Conservation (phyloP, 2,113 vertebrate genomes). For the Lethenteron camtschaticum region DNA sequence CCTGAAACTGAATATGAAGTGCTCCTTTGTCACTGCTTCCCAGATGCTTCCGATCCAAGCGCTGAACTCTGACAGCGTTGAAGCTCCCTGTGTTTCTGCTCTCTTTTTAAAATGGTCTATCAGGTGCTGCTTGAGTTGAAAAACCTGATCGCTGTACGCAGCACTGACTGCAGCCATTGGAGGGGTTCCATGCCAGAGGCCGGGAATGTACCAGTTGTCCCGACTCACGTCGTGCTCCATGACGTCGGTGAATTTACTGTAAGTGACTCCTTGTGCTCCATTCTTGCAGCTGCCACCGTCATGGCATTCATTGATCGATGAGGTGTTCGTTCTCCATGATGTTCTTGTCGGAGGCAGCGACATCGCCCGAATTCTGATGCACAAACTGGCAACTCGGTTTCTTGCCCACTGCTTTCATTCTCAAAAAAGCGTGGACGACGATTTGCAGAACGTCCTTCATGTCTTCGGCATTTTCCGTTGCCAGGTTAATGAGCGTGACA, state of each 20-base stretch:
- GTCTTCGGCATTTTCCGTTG: conserved; percentile 15
- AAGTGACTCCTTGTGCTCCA: conserved; percentile 6
- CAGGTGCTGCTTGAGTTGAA: conserved; percentile 22
- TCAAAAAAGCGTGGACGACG: conserved; percentile 31
- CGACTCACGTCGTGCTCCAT: conserved; percentile 21
- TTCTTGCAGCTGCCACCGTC: conserved; percentile 16
- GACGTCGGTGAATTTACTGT: conserved; percentile 20
- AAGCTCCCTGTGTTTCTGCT: neutral
- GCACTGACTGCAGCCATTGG: conserved; percentile 26
- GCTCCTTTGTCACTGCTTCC: conserved; percentile 20
- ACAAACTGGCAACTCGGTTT: conserved; percentile 19
- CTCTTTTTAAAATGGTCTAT: conserved; percentile 13
- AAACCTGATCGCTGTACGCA: conserved; percentile 21
- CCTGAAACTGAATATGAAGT: conserved; percentile 18
- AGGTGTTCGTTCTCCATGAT: conserved; percentile 16
- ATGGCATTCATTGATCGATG: conserved; percentile 18
- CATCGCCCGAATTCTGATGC: conserved; percentile 15
- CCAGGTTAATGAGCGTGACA: conserved; percentile 21
- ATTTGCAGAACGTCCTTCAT: conserved; percentile 26
- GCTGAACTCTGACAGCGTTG: conserved; percentile 14
- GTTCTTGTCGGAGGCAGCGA: conserved; percentile 10
- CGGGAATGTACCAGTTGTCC: conserved; percentile 23
- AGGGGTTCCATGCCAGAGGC: conserved; percentile 27
- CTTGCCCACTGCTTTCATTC: conserved; percentile 18
- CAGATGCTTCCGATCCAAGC: conserved; percentile 20